Conservation (phyloP, 1,140 invertebrate species). For the Microplitis demolitor region DNA sequence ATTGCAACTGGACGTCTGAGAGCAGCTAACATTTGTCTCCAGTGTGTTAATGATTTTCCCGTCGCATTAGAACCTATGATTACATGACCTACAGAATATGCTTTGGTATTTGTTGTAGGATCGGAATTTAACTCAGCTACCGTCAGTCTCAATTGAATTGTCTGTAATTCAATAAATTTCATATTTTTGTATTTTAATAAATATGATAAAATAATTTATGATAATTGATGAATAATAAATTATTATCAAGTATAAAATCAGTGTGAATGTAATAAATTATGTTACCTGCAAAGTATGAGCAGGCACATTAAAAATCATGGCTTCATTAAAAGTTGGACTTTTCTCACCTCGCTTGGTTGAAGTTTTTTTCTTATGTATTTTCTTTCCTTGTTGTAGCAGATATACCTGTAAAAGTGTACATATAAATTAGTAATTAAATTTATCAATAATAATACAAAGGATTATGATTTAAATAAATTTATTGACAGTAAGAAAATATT, state of each 20-base stretch:
- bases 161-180: constrained; percentile 59
- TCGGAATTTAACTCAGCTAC: constrained; percentile 64
- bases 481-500: background rate
- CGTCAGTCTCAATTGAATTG: constrained; percentile 73
- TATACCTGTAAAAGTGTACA: constrained; percentile 66
- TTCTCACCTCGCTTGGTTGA: constrained; percentile 72
- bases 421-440: constrained; percentile 16
- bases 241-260: too few species aligned
- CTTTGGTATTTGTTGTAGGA: constrained; percentile 52
- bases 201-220: background rate
- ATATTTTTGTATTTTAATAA: background rate
- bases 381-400: constrained; percentile 75
- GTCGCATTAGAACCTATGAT: constrained; percentile 71
- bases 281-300: constrained; percentile 68
- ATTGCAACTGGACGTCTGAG: constrained; percentile 81
- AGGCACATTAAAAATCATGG: constrained; percentile 79
- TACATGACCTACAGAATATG: constrained; percentile 72
- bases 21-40: constrained; percentile 83
- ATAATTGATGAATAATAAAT: too few species aligned
- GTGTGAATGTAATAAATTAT: background rate
- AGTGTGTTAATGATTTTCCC: constrained; percentile 76
- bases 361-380: constrained; percentile 78
- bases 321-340: constrained; percentile 79
- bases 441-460: constrained; percentile 9
- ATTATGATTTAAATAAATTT: constrained; percentile 4